A percentile compares a stretch with the other conserved stretches of the same genome.
These are phyloP conservation scores for Melanotus villosus DNA, from an alignment of 2,888 invertebrate genomes.

Conservation along the genomic window DNA sequence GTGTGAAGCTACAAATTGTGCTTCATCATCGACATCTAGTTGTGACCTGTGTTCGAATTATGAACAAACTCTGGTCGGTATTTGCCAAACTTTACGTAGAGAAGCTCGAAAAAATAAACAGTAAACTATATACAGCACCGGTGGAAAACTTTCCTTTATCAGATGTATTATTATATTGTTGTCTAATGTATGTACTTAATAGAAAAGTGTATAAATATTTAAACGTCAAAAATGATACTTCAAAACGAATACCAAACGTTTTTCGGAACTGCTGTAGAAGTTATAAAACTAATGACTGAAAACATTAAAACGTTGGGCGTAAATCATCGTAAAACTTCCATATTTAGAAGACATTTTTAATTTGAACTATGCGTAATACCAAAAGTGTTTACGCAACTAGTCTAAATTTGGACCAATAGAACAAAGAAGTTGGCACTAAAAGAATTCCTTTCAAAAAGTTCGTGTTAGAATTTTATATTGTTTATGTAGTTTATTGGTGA, in stretches of 20 bases:
- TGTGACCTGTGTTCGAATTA: conserved; percentile 70
- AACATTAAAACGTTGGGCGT: no score
- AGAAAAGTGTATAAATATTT: not conserved
- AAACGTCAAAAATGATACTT: no score
- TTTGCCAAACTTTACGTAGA: conserved; percentile 71
- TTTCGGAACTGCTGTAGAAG: no score
- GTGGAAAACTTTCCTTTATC: not conserved
- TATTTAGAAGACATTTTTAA: no score
- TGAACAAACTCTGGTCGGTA: conserved; percentile 71
- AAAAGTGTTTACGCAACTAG: conserved; percentile 7
- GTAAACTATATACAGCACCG: conserved; percentile 18
- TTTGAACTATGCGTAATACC: conserved; percentile 1
- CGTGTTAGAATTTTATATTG: conserved; percentile 16
- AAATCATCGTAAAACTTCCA: no score
- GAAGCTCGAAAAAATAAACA: conserved; percentile 32
- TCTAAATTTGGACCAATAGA: conserved; percentile 18
- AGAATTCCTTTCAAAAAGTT: conserved; percentile 29
- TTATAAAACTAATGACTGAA: no score
- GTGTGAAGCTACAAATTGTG: conserved; percentile 65
- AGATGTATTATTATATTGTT: conserved; percentile 1
- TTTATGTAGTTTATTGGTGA: conserved; percentile 33
- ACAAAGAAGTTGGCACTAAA: conserved; percentile 4
- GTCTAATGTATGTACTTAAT: conserved; percentile 23
- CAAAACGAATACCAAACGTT: not conserved
- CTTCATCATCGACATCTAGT: conserved; percentile 65